phyloP scores from a whole-genome alignment of 1,140 invertebrate genomes.

The Drosophila rhopaloa region DNA sequence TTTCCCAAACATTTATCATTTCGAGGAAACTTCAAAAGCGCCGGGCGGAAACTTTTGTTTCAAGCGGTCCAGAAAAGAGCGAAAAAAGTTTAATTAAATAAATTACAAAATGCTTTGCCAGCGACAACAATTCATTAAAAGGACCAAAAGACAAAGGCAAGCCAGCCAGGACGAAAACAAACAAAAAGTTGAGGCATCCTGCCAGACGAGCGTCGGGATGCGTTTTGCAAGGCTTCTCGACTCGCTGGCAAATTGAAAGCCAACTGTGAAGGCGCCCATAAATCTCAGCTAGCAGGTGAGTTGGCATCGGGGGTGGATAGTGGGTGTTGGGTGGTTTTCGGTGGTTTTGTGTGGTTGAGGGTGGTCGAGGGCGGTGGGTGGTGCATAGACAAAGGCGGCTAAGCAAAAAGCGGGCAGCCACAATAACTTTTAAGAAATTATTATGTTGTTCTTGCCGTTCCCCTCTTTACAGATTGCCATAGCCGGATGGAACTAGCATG shows the following conservation, averaged over 20 bases:
- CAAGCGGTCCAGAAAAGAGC: slow-evolving; percentile 37
- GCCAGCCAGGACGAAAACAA: slow-evolving; percentile 40
- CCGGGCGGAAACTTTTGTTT: slow-evolving; percentile 55
- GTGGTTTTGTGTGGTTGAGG: not conserved
- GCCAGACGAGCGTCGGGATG: slow-evolving; percentile 50
- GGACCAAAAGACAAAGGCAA: slow-evolving; percentile 46
- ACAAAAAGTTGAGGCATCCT: slow-evolving; percentile 64
- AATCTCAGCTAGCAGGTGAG: slow-evolving; percentile 58
- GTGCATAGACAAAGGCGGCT: slow-evolving; percentile 60
- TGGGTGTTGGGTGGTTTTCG: slow-evolving; percentile 4
- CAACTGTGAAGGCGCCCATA: slow-evolving; percentile 66
- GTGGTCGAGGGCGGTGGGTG: not conserved
- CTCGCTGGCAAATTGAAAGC: slow-evolving; percentile 73
- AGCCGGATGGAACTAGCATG: slow-evolving; percentile 30
- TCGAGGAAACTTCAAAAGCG: slow-evolving; percentile 58
- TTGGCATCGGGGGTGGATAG: not conserved
- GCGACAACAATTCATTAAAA: slow-evolving; percentile 63
- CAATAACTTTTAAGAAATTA: slow-evolving; percentile 66
- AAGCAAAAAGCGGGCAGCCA: slow-evolving; percentile 45
- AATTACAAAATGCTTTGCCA: slow-evolving; percentile 78
- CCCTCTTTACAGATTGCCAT: slow-evolving; percentile 23
- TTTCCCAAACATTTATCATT: slow-evolving; percentile 46
- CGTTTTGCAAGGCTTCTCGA: slow-evolving; percentile 54
- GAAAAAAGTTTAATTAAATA: slow-evolving; percentile 77
- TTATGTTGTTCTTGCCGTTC: slow-evolving; percentile 31